Evolutionary conservation across 1,140 invertebrate genomes (phyloP).

Genomic region (Zaprionus camerounensis): DNA sequence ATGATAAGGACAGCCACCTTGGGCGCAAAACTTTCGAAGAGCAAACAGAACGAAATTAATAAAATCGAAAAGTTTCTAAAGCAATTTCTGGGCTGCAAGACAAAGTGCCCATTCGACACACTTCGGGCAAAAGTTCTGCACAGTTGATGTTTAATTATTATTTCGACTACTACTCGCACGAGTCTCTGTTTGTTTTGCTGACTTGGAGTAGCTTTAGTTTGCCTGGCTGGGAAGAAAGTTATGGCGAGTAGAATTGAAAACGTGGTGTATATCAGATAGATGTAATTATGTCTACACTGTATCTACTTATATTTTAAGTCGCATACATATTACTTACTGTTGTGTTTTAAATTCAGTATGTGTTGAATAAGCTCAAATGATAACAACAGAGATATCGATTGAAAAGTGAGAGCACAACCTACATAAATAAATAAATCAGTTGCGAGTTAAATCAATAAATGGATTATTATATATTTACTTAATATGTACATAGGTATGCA

Average conservation of each 20-base stretch:
- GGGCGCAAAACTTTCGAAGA: neutral
- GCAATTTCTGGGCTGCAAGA: conserved; percentile 21
- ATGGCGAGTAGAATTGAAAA: neutral
- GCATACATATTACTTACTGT: neutral
- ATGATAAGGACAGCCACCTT: neutral
- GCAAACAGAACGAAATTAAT: conserved; percentile 13
- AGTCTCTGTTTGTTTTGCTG: neutral
- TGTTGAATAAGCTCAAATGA: no score
- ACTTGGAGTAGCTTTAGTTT: neutral
- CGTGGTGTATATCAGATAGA: conserved; percentile 1
- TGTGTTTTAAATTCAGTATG: neutral
- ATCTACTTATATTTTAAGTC: neutral
- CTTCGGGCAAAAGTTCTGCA: neutral
- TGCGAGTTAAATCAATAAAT: neutral
- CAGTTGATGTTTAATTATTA: conserved; percentile 22
- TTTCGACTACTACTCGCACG: conserved; percentile 6
- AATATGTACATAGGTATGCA: neutral
- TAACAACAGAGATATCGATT: no score
- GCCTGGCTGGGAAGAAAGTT: neutral
- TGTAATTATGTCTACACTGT: neutral
- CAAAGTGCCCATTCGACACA: conserved; percentile 12
- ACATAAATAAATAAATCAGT: neutral
- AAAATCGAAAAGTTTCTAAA: conserved; percentile 21
- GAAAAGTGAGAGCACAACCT: no score
- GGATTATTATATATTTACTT: neutral